A percentile compares a stretch with the other conserved stretches of the same genome.
Conservation (phyloP, 2,888 invertebrate species). For the Euplexia lucipara region DNA sequence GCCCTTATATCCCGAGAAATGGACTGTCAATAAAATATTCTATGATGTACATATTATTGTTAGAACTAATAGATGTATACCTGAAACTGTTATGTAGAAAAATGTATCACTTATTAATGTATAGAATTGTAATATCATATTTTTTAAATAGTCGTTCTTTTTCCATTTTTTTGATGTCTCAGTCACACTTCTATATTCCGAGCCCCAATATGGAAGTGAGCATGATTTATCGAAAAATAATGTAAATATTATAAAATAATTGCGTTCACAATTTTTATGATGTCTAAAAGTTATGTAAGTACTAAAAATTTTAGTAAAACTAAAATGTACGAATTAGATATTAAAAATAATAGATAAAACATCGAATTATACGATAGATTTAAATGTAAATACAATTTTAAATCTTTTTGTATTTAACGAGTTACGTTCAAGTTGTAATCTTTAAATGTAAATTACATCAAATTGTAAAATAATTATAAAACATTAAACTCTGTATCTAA, state of each 20-base stretch:
- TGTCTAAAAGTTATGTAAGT: constrained; percentile 28
- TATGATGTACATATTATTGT: constrained; percentile 57
- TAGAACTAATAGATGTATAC: constrained; percentile 48
- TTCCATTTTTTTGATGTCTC: constrained; percentile 54
- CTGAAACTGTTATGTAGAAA: constrained; percentile 52
- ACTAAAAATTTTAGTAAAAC: constrained; percentile 50
- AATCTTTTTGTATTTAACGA: constrained; percentile 42
- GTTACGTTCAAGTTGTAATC: constrained; percentile 42
- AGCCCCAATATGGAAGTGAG: constrained; percentile 75
- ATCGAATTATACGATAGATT: constrained; percentile 67
- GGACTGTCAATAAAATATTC: constrained; percentile 32
- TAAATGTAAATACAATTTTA: constrained; percentile 54
- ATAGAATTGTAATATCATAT: constrained; percentile 49
- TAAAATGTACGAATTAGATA: constrained; percentile 57
- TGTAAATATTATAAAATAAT: constrained; percentile 48
- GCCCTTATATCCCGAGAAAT: constrained; percentile 24
- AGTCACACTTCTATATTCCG: constrained; percentile 72
- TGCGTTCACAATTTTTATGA: constrained; percentile 11
- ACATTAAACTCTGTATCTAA: constrained; percentile 38
- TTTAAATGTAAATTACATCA: constrained; percentile 36
- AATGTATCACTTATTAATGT: constrained; percentile 25
- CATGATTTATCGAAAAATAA: constrained; percentile 60
- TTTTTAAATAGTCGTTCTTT: constrained; percentile 48
- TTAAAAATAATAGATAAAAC: constrained; percentile 56
- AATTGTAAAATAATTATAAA: constrained; percentile 29